Conservation (phyloP, 2,888 invertebrate genomes). For the Zonitis immaculata region DNA sequence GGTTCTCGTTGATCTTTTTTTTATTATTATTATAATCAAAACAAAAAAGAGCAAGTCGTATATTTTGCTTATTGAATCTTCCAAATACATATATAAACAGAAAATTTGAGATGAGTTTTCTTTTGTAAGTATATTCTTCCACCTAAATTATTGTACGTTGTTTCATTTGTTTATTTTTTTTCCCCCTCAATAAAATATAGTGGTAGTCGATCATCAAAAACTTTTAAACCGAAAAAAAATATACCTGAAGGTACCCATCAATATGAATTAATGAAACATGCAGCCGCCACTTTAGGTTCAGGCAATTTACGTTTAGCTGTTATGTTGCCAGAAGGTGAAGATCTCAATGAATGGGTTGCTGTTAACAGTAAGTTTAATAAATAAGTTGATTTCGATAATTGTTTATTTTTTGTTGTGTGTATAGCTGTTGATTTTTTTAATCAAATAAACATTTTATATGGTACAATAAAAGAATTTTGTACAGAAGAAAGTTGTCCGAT, state of each 20-base stretch:
- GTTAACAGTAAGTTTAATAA: slow-evolving; percentile 87
- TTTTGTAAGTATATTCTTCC: slow-evolving; percentile 64
- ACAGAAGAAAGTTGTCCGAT: slow-evolving; percentile 95
- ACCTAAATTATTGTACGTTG: no score
- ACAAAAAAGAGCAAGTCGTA: background rate
- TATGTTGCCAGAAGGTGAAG: slow-evolving; percentile 96
- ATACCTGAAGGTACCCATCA: slow-evolving; percentile 98
- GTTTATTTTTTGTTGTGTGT: slow-evolving; percentile 39
- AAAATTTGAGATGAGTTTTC: slow-evolving; percentile 55
- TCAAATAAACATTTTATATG: slow-evolving; percentile 99
- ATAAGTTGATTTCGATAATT: background rate
- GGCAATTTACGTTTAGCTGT: slow-evolving; percentile 95
- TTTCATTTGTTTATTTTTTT: slow-evolving; percentile 19
- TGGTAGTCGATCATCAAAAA: slow-evolving; percentile 90
- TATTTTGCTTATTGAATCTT: background rate
- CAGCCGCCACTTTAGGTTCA: slow-evolving; percentile 96
- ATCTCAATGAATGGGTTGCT: slow-evolving; percentile 99
- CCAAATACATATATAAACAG: background rate
- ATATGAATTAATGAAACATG: slow-evolving; percentile 98
- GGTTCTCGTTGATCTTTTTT: background rate
- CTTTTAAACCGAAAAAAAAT: slow-evolving; percentile 98
- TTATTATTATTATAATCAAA: no score
- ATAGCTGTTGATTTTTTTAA: slow-evolving; percentile 99
- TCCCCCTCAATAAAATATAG: slow-evolving; percentile 43
- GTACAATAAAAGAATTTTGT: slow-evolving; percentile 99